Percentiles rank a stretch among this genome's conserved stretches.
Evolutionary conservation across 64 coral and sea anemone genomes (phyloP).

Genomic region (Pocillopora damicornis): DNA sequence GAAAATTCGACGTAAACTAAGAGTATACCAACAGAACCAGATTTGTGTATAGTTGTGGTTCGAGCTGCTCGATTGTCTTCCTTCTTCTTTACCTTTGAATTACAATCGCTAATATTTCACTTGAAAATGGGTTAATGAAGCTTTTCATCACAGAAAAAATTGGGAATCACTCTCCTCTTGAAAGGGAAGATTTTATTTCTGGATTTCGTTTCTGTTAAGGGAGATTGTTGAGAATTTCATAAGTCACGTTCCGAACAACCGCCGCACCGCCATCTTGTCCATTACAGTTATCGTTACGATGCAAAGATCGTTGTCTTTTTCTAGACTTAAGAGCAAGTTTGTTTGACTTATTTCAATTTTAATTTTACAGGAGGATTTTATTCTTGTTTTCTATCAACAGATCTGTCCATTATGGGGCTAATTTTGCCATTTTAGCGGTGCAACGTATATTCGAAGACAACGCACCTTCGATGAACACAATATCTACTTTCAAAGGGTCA

Average conservation of each 20-base stretch:
- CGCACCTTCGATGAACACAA: constrained; percentile 22
- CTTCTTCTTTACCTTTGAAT: constrained; percentile 13
- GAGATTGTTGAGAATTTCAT: background rate
- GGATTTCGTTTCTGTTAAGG: background rate
- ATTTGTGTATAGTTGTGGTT: background rate
- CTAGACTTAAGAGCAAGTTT: too few species aligned
- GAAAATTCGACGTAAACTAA: background rate
- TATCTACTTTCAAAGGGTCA: constrained; percentile 45
- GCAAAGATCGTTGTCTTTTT: background rate
- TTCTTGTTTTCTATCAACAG: background rate
- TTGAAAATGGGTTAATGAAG: background rate
- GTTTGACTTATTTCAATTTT: background rate
- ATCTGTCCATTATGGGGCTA: background rate
- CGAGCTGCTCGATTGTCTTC: background rate
- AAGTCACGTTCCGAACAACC: background rate
- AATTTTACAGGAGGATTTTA: background rate
- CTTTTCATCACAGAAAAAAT: background rate
- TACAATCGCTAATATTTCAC: constrained; percentile 20
- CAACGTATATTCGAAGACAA: constrained; percentile 29
- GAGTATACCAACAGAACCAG: background rate
- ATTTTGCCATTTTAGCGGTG: background rate
- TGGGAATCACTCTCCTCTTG: background rate
- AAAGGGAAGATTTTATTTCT: background rate
- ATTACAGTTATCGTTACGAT: constrained; percentile 11
- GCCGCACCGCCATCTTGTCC: constrained; percentile 33